phyloP scores from a whole-genome alignment of 1,140 invertebrate genomes.

The Drosophila orosa region DNA sequence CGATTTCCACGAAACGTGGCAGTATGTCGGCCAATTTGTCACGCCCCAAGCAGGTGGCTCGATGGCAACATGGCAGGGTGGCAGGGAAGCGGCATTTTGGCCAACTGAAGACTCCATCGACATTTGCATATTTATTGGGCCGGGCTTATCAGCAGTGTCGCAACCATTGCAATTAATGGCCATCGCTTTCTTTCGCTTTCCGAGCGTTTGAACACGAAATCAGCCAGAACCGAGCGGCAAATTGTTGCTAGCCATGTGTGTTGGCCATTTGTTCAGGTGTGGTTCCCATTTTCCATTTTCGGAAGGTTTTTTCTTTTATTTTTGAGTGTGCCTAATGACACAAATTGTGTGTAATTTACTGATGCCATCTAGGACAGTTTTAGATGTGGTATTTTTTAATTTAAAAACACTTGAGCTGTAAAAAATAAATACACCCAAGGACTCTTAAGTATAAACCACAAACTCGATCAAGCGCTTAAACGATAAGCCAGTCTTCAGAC shows the following conservation, averaged over 20 bases:
- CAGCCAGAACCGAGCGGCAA: slow-evolving; percentile 70
- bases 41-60: slow-evolving; percentile 38
- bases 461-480: neutral
- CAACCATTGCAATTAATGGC: slow-evolving; percentile 69
- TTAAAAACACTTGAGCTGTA: neutral
- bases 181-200: slow-evolving; percentile 70
- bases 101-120: slow-evolving; percentile 43
- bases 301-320: no score
- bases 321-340: neutral
- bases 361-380: neutral
- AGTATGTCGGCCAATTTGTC: slow-evolving; percentile 62
- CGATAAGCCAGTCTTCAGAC: neutral
- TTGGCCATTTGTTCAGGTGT: neutral
- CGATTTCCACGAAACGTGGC: slow-evolving; percentile 36
- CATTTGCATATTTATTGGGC: slow-evolving; percentile 62
- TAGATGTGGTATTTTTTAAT: neutral
- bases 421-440: neutral
- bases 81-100: neutral
- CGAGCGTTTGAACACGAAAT: slow-evolving; percentile 76
- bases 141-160: slow-evolving; percentile 44
- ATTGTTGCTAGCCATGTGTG: slow-evolving; percentile 57
- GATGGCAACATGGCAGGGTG: neutral
- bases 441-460: neutral
- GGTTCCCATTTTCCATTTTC: neutral
- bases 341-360: neutral